Conservation (phyloP, 2,797 vertebrate species). For the Furcifer pardalis region DNA sequence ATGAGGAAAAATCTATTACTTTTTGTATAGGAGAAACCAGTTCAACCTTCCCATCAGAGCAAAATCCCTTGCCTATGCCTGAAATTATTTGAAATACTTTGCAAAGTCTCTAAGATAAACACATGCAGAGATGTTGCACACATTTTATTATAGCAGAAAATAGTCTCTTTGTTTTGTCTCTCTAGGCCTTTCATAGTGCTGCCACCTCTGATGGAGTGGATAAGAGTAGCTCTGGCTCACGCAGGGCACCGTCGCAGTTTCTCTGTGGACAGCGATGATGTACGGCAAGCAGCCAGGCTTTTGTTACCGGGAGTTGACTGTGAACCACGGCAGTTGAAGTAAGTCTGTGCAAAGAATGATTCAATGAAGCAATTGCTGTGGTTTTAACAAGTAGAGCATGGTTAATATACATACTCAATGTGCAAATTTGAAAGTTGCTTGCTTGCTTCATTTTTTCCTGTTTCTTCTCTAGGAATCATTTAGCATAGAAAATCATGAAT, state of each 20-base stretch:
- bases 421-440: slow-evolving; percentile 29
- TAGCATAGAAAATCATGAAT: slow-evolving; percentile 31
- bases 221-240: slow-evolving; percentile 91
- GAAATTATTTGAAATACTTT: slow-evolving; percentile 47
- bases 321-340: slow-evolving; percentile 96
- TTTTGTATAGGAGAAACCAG: not conserved
- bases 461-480: not conserved
- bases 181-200: slow-evolving; percentile 93
- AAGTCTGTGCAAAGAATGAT: slow-evolving; percentile 61
- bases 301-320: slow-evolving; percentile 95
- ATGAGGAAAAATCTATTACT: slow-evolving; percentile 28
- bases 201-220: slow-evolving; percentile 98
- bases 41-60: not conserved
- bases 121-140: not conserved
- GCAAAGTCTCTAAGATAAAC: not conserved
- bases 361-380: not conserved
- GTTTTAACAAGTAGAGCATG: slow-evolving; percentile 27
- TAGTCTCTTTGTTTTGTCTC: slow-evolving; percentile 54
- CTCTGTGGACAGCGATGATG: slow-evolving; percentile 97
- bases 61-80: slow-evolving; percentile 11
- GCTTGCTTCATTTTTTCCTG: too few relatives aligned
- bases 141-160: not conserved
- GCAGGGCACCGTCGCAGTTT: slow-evolving; percentile 94
- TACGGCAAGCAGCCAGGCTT: slow-evolving; percentile 94
- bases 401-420: slow-evolving; percentile 27